These are phyloP conservation scores for Grallaria varia DNA, from an alignment of 2,113 vertebrate genomes.

Conservation along the genomic window DNA sequence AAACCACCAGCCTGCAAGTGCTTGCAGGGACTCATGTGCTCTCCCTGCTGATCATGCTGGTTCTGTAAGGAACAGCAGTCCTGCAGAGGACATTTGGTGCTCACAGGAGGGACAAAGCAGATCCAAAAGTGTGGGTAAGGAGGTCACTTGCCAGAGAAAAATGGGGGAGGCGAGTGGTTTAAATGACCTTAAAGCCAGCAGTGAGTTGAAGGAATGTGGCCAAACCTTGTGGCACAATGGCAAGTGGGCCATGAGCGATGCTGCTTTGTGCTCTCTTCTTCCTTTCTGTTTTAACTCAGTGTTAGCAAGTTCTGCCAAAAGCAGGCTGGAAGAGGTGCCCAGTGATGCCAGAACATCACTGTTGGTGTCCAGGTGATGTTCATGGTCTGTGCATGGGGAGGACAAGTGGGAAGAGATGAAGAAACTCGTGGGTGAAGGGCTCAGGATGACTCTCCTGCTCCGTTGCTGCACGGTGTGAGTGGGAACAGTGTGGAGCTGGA, in stretches of 20 bases:
- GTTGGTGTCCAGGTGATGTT: neutral
- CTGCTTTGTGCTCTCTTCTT: neutral
- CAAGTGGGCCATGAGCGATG: fast-evolving
- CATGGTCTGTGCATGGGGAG: fast-evolving
- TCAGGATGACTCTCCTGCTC: neutral
- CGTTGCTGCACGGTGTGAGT: too few species aligned
- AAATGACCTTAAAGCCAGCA: neutral
- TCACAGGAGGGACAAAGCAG: neutral
- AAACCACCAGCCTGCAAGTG: neutral
- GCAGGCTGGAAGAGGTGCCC: neutral
- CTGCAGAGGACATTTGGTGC: neutral
- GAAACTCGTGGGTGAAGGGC: neutral
- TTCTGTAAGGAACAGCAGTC: neutral
- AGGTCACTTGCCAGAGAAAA: neutral
- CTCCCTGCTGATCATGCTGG: neutral
- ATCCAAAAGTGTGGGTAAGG: neutral
- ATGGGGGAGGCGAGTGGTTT: neutral
- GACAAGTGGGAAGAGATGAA: neutral
- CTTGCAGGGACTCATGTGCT: neutral
- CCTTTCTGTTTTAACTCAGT: neutral
- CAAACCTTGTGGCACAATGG: neutral
- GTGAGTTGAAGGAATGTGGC: neutral
- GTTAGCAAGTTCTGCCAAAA: neutral
- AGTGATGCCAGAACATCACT: neutral
- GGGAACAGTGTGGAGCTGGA: neutral